Evolutionary conservation across 2,888 invertebrate species (phyloP), one percentile per base, ranked within the genome.

Genomic region (Leptothorax acervorum): DNA sequence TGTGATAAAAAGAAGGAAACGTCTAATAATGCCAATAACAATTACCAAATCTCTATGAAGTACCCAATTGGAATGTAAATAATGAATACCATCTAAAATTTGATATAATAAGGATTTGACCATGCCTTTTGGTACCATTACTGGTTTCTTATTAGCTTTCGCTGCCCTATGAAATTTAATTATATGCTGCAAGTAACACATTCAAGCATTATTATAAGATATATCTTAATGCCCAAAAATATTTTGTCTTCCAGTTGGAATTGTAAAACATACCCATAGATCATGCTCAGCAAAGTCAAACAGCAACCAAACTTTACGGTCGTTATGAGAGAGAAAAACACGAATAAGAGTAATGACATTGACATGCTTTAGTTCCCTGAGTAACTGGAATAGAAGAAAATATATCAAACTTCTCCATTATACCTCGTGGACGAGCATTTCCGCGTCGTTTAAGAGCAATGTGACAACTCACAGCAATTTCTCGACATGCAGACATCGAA

Each of bases 201-300:
- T 23, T 55, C 8, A 35, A 23, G 28, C 28, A 65, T 63, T 42
- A 15, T 79, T 48, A 45, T 18, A 74, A 57, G 3, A 55, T 42
- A 53, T 57, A 55, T 48, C 45, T 55, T 35, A 51, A 39, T 70
- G 8, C 2, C 15, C 3, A 4, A 23, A 51, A 18, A 31, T n/a
- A 73, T 11, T 28, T 73, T 31, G 1, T 15, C 15, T 18, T 18
- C 71, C 45, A 8, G 48, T 60, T 53, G 6, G 4, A 11, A n/a
- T 51, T 39, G 18, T 85, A 39, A 39, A 28, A 87, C 92, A 92
- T 94, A 96, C 96, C 99, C 99, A 99, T 82, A 99, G 95, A 95
- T 99, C 99, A 96, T 99, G 99, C 95, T 99, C 99, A 0, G 99
- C 99, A 96, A 99, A 99, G 94, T 99, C 99, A 95, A 99, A 99